Evolutionary conservation across 2,888 invertebrate genomes (phyloP).

Genomic region (Rotaria socialis): DNA sequence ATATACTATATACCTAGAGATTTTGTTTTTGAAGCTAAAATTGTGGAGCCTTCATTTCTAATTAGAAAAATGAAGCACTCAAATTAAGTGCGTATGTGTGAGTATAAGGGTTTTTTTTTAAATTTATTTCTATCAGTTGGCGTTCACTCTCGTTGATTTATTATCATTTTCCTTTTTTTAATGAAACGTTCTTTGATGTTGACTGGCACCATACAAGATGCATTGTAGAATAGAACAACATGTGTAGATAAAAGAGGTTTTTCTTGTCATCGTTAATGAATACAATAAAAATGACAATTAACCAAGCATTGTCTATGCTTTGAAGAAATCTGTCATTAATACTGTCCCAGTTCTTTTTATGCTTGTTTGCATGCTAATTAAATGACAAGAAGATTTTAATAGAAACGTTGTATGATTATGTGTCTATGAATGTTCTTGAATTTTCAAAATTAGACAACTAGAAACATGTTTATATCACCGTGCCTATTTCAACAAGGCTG

Average conservation of each 20-base stretch:
- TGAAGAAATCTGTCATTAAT: not conserved
- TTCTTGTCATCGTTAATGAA: not conserved
- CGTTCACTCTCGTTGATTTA: not conserved
- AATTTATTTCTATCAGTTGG: not conserved
- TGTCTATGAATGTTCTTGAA: not conserved
- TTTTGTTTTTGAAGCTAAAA: not conserved
- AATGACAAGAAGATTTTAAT: not conserved
- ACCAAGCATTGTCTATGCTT: not conserved
- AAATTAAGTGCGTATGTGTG: not conserved
- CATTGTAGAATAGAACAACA: not conserved
- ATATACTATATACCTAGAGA: not conserved
- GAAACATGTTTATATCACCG: too few species aligned
- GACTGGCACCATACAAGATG: not conserved
- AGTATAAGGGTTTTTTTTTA: not conserved
- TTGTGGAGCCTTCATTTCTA: not conserved
- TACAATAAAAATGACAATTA: constrained; percentile 5
- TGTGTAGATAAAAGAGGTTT: not conserved
- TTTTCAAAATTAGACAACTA: too few species aligned
- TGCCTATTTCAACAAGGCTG: not conserved
- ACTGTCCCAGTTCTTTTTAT: not conserved
- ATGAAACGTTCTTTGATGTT: not conserved
- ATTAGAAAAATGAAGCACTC: not conserved
- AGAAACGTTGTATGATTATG: not conserved
- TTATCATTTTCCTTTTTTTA: not conserved
- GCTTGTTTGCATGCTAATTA: not conserved